Percentiles rank a stretch among this genome's conserved stretches.
Evolutionary conservation across 2,113 vertebrate genomes (phyloP).

Genomic region (Ahaetulla prasina): DNA sequence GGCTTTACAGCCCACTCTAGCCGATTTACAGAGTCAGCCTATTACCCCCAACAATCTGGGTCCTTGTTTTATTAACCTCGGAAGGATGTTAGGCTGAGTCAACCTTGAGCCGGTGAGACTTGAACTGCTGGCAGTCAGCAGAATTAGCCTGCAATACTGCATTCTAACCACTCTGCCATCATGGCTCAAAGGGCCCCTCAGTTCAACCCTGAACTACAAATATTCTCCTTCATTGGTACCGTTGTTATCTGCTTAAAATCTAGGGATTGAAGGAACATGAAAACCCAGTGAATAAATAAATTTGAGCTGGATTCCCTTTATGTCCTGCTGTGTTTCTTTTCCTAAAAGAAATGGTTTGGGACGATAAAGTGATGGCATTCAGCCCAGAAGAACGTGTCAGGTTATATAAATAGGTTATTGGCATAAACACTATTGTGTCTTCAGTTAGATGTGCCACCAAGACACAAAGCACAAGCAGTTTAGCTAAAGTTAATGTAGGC

Average conservation of each 20-base stretch:
- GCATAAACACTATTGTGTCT: not conserved
- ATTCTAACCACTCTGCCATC: not conserved
- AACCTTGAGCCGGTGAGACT: not conserved
- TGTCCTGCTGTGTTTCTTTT: not conserved
- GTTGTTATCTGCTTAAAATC: not conserved
- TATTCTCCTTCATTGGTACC: not conserved
- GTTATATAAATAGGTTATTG: conserved; percentile 14
- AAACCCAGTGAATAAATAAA: not conserved
- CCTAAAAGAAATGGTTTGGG: not conserved
- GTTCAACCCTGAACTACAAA: not conserved
- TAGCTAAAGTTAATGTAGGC: not conserved
- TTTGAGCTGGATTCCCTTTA: not conserved
- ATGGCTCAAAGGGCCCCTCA: not conserved
- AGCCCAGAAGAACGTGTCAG: not conserved
- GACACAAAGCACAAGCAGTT: not conserved
- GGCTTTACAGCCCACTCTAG: not conserved
- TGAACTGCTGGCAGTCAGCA: not conserved
- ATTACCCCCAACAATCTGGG: not conserved
- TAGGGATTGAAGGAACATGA: not conserved
- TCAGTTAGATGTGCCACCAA: not conserved
- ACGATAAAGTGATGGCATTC: not conserved
- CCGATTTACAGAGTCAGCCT: not conserved
- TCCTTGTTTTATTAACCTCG: not conserved
- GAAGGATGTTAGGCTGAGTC: not conserved
- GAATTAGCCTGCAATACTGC: not conserved